Evolutionary conservation across 1,140 invertebrate genomes (phyloP).

Genomic region (Onthophagus taurus): DNA sequence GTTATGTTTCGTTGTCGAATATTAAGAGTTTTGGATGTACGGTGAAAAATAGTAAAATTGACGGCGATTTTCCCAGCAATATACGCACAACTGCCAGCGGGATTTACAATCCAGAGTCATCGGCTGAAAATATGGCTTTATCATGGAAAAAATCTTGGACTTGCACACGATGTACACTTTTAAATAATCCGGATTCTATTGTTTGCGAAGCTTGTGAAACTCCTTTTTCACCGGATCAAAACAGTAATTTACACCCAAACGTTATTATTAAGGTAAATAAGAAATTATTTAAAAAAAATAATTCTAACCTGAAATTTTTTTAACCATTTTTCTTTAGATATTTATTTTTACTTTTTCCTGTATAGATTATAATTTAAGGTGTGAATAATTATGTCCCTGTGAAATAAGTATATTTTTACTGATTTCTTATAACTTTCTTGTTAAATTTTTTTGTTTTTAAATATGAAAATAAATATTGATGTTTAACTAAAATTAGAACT

Average conservation of each 20-base stretch:
- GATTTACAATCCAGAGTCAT: slow-evolving; percentile 20
- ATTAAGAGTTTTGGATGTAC: slow-evolving; percentile 34
- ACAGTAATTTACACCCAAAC: slow-evolving; percentile 34
- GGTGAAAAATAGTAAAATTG: slow-evolving; percentile 24
- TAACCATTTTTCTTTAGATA: too few relatives aligned
- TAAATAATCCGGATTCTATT: slow-evolving; percentile 58
- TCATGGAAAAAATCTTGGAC: slow-evolving; percentile 54
- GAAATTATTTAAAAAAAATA: too few relatives aligned
- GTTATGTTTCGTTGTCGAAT: slow-evolving; percentile 29
- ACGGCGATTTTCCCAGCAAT: slow-evolving; percentile 31
- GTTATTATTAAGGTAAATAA: slow-evolving; percentile 35
- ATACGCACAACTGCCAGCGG: slow-evolving; percentile 33
- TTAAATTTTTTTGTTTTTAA: too few relatives aligned
- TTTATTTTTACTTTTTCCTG: too few relatives aligned
- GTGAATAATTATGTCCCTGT: too few relatives aligned
- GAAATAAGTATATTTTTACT: too few relatives aligned
- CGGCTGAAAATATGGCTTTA: slow-evolving; percentile 18
- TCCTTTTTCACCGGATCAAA: slow-evolving; percentile 42
- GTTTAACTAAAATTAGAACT: too few relatives aligned
- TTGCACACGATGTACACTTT: slow-evolving; percentile 77
- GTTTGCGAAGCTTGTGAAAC: slow-evolving; percentile 67
- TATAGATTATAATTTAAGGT: too few relatives aligned
- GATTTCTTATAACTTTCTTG: too few relatives aligned
- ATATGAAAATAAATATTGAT: too few relatives aligned
- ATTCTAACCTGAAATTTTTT: too few relatives aligned